Base-by-base conservation (phyloP, 1,140 invertebrate species). In the Papilio machaon region DNA sequence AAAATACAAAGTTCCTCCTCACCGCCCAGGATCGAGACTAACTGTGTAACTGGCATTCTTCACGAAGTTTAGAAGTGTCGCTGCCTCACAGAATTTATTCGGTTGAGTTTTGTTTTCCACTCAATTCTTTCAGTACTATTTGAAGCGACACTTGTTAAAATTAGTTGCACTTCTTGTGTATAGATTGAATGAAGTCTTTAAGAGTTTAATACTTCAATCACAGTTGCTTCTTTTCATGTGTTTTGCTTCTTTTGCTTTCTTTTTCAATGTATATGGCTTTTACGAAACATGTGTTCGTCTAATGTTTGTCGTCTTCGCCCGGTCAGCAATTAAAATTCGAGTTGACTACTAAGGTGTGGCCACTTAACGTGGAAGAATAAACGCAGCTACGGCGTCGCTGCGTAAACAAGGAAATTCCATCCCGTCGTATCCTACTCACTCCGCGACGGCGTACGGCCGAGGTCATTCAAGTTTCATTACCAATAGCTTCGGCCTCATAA, bases 391-490 rank as follows among this genome's bases (percentile, higher is more conserved):
- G 74, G 82, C 82, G 83, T 85, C 83, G 84, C 80, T 83, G 84
- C 85, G 88, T 91, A 92, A 93, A 93, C 90, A 91, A 82, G 89
- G 87, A 88, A 91, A 91, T 88, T 90, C 89, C 89, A 91, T 90
- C 87, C 91, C 82, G 83, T 80, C 87, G 88, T 89, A 91, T 90
- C 86, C 91, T 81, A 81, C 80, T 88, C 88, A 87, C 87, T 84
- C 84, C 89, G 82, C 86, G 88, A 85, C 54, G 54, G 87, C 84
- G 38, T 38, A 2, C 38, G 88, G 87, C 86, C 84, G 82, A 81
- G 89, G 91, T 93, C 91, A 94, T 93, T 92, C 91, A 92, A 93
- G 90, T 94, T 93, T 93, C 91, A 94, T 93, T 90, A 92, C 91
- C 91, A 92, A 93, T 94, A 93, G 85, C 88, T 89, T 86, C 85